Evolutionary conservation across 2,113 vertebrate species (phyloP).

Genomic region (Malurus alboscapulatus): DNA sequence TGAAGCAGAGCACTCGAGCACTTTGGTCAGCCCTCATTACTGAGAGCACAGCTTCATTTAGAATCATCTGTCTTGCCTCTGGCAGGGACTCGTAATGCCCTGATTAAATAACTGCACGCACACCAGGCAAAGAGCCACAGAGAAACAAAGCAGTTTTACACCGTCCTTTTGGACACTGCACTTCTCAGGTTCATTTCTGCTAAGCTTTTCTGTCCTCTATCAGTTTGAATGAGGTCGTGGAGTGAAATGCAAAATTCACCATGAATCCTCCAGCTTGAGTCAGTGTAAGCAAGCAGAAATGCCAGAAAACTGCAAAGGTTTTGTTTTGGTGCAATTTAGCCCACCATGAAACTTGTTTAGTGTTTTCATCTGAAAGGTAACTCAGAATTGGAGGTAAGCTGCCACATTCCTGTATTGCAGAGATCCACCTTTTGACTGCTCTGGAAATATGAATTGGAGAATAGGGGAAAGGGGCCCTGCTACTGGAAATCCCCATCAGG

Average conservation of each 20-base stretch:
- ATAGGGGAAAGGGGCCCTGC: background rate
- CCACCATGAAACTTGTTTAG: background rate
- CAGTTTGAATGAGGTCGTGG: background rate
- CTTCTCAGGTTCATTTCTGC: background rate
- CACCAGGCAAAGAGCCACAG: background rate
- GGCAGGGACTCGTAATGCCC: background rate
- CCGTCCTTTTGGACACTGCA: background rate
- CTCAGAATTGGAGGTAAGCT: background rate
- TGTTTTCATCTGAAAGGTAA: background rate
- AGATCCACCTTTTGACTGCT: background rate
- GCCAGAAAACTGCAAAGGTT: background rate
- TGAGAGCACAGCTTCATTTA: background rate
- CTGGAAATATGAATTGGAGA: background rate
- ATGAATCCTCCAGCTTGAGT: background rate
- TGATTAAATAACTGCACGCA: background rate
- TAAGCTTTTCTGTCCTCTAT: background rate
- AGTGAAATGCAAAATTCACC: background rate
- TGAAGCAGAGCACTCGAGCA: background rate
- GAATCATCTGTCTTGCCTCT: background rate
- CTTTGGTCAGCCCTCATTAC: constrained; percentile 3
- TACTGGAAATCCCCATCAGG: background rate
- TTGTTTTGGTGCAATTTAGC: background rate
- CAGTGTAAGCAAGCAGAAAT: background rate
- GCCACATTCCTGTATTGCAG: background rate
- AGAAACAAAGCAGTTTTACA: background rate